Evolutionary conservation across 2,797 vertebrate species (phyloP), one percentile per base, ranked within the genome.

Genomic region (Todus mexicanus): DNA sequence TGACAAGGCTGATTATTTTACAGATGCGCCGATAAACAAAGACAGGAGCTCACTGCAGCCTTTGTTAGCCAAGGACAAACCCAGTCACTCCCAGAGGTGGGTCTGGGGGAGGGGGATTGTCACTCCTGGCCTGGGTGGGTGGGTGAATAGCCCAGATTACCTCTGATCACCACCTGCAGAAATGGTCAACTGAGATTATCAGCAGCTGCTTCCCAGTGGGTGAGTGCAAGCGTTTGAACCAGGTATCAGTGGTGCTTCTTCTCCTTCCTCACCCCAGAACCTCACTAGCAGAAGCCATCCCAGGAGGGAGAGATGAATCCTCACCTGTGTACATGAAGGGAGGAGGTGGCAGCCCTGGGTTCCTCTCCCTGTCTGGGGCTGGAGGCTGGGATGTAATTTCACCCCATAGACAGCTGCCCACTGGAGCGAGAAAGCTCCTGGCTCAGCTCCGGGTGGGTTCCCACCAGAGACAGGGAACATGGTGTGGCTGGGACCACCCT

Each of bases 311-410:
- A 84, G 40, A 10, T 3, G 40, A 56, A 42, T 18, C 70, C 40
- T 64, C 1, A 0, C 14, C 48, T 37, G 14, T 33, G 12, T 3
- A 9, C 17, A 18, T 1, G 6, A 23, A 57, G 20, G 40, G 33
- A 38, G 47, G 53, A 71, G 71, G 25, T 21, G n/a, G 38, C 19
- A 31, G 33, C 3, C 10, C 37, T 37, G 51, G 26, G 53, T 20
- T 37, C 9, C 38, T 81, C 37, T 71, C 26, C 7, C 11, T 2
- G 1, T 17, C 50, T 38, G 12, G 7, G 8, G 40, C 70, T 48
- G 61, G 45, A 78, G 45, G 29, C 20, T n/a, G 42, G 37, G 77
- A 27, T 2, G 3, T 6, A 9, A 47, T n/a, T 76, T 59, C 42
- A 65, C 43, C n/a, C 42, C 4, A 0, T 1, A 29, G 50, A 29